Evolutionary conservation across 2,797 vertebrate species (phyloP).

Genomic region (Pseudomugil tenellus): DNA sequence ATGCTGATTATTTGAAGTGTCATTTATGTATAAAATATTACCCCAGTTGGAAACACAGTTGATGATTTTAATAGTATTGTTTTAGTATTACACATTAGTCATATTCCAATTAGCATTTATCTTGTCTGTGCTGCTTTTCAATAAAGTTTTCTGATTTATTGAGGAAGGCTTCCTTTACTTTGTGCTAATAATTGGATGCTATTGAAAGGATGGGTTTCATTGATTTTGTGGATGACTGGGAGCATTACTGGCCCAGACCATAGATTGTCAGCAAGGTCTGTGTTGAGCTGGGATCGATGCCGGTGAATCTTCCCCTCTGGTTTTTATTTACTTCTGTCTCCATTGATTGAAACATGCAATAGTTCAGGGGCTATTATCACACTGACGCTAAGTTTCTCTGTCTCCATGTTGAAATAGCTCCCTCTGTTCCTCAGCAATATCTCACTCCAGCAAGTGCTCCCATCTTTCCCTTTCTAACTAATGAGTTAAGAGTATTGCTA

Average conservation of each 20-base stretch:
- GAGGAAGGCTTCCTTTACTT: conserved; percentile 85
- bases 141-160: conserved; percentile 95
- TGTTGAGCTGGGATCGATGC: conserved; percentile 92
- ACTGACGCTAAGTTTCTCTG: conserved; percentile 89
- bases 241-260: conserved; percentile 91
- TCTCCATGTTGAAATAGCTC: conserved; percentile 79
- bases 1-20: neutral
- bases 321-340: conserved; percentile 89
- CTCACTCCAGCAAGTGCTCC: conserved; percentile 80
- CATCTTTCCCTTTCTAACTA: conserved; percentile 84
- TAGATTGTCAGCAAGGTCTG: conserved; percentile 88
- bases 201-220: conserved; percentile 99
- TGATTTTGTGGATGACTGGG: conserved; percentile 93
- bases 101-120: conserved; percentile 86
- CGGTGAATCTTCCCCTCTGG: conserved; percentile 87
- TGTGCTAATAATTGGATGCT: conserved; percentile 99
- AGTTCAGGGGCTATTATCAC: conserved; percentile 89
- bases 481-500: conserved; percentile 85
- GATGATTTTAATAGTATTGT: conserved; percentile 56
- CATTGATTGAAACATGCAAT: conserved; percentile 90
- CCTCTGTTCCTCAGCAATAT: conserved; percentile 79
- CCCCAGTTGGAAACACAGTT: conserved; percentile 10
- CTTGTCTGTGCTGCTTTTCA: conserved; percentile 85
- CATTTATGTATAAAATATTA: conserved; percentile 14
- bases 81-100: conserved; percentile 71